Percentiles rank a stretch among this genome's conserved stretches.
phyloP scores from a whole-genome alignment of 2,113 vertebrate species.

The Percopsis transmontana region DNA sequence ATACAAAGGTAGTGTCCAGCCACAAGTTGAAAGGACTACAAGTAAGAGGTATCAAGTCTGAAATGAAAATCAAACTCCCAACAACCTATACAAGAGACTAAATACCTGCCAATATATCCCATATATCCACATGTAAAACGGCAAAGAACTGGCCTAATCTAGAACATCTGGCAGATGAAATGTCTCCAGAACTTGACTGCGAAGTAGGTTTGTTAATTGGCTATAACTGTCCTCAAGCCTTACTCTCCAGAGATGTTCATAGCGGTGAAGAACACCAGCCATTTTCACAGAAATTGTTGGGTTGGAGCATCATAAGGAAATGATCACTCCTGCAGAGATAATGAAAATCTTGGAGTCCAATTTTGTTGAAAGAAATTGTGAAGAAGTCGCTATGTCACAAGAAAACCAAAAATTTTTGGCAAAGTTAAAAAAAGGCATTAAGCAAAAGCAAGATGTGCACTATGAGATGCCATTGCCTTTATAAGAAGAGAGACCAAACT shows the following conservation, averaged over 20 bases:
- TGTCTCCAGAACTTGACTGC: constrained; percentile 5
- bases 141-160: constrained; percentile 16
- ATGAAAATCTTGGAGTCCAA: neutral
- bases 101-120: constrained; percentile 28
- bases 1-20: constrained; percentile 17
- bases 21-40: constrained; percentile 27
- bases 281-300: constrained; percentile 14
- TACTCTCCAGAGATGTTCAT: constrained; percentile 3
- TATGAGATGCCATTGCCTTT: constrained; percentile 22
- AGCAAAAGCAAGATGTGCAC: constrained; percentile 21
- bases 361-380: neutral
- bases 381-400: neutral
- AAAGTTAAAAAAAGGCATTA: constrained; percentile 7
- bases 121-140: constrained; percentile 24
- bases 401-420: constrained; percentile 2
- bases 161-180: constrained; percentile 21
- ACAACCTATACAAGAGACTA: constrained; percentile 33
- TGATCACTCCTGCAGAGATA: constrained; percentile 15
- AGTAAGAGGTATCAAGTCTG: constrained; percentile 23
- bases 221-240: constrained; percentile 23
- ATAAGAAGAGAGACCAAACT: constrained; percentile 5
- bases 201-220: constrained; percentile 18
- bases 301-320: constrained; percentile 20
- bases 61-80: constrained; percentile 20
- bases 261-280: neutral